These are phyloP conservation scores for Pipra filicauda DNA, from an alignment of 2,113 vertebrate species.

Conservation along the genomic window DNA sequence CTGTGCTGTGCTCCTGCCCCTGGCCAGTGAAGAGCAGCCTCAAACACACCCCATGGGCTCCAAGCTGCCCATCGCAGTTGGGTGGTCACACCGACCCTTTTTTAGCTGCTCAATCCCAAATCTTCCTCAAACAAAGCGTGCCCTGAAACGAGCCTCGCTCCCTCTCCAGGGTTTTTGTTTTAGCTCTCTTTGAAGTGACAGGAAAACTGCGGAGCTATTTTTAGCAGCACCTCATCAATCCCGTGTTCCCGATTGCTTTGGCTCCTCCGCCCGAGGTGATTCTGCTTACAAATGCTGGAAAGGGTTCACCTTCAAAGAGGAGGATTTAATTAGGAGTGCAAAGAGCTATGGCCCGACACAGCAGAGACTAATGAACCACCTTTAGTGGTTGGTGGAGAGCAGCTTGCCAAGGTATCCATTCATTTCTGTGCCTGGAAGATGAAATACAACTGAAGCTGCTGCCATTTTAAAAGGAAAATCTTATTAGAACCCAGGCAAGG, in stretches of 20 bases:
- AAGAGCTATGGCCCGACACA: conserved; percentile 15
- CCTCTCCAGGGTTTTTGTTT: not conserved
- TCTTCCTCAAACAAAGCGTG: not conserved
- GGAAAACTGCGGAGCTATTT: not conserved
- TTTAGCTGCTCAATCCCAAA: not conserved
- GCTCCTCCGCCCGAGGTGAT: not conserved
- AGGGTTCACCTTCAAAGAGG: conserved; percentile 53
- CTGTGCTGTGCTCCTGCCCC: not conserved
- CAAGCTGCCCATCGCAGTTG: fast-evolving
- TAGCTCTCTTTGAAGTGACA: not conserved
- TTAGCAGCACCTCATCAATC: conserved; percentile 12
- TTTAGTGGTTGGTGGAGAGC: not conserved
- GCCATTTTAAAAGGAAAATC: not conserved
- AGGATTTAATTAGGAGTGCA: conserved; percentile 26
- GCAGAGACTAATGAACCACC: conserved; percentile 1
- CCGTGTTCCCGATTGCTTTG: not conserved
- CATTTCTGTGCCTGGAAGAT: not conserved
- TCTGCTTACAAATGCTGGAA: conserved; percentile 10
- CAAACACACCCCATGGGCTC: fast-evolving
- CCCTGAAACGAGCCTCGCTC: not conserved
- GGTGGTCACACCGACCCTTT: not conserved
- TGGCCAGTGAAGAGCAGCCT: not conserved
- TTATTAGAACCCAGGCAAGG: conserved; percentile 12
- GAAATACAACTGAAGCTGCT: not conserved
- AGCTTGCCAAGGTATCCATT: conserved; percentile 11